phyloP scores from a whole-genome alignment of 2,113 vertebrate species.

The Phyllostomus discolor region DNA sequence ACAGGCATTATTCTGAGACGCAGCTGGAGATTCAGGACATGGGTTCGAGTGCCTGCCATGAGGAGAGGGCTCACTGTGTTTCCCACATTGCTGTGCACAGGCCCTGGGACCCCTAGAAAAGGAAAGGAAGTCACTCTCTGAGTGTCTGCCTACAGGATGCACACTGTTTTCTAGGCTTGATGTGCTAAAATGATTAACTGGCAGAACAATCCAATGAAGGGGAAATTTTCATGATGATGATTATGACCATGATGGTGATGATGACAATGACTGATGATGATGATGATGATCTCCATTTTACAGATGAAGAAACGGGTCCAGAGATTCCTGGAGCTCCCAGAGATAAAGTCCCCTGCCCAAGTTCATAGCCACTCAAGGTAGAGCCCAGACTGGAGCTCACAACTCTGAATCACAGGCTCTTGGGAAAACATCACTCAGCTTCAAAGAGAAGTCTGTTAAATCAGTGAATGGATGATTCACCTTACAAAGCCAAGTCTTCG shows the following conservation, averaged over 20 bases:
- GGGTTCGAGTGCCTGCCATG: too few relatives aligned
- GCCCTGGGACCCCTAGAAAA: rapidly evolving
- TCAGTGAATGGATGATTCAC: background rate
- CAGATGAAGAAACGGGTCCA: background rate
- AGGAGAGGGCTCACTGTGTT: background rate
- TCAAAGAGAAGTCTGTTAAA: background rate
- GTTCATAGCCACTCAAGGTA: background rate
- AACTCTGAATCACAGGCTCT: background rate
- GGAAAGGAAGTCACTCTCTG: background rate
- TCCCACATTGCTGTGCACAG: background rate
- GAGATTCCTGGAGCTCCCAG: background rate
- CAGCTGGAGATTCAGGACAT: rapidly evolving
- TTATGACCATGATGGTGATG: background rate
- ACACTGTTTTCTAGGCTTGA: too few relatives aligned
- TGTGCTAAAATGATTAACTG: background rate
- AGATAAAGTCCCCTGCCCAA: background rate
- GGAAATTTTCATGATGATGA: background rate
- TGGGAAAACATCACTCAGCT: background rate
- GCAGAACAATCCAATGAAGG: background rate
- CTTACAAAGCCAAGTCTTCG: background rate
- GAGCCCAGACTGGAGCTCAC: background rate
- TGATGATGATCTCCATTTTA: background rate
- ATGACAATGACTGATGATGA: background rate
- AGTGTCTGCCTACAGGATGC: rapidly evolving
- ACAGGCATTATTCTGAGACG: background rate